phyloP scores from a whole-genome alignment of 1,140 invertebrate genomes.

The Drosophila guanche region DNA sequence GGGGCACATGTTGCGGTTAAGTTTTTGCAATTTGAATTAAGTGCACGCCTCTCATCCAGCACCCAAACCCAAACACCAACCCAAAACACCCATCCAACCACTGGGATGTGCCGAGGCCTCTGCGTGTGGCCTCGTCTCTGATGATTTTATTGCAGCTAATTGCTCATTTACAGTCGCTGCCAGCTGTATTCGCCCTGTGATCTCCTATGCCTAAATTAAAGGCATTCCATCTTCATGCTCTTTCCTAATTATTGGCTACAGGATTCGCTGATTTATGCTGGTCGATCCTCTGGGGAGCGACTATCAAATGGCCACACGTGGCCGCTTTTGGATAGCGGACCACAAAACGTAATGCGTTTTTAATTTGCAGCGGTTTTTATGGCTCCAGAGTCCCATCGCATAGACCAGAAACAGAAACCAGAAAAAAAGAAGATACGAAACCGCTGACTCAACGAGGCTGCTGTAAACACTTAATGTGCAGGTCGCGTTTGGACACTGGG shows the following conservation, averaged over 20 bases:
- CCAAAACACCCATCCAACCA: background rate
- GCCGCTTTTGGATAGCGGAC: constrained; percentile 45
- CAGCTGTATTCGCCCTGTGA: constrained; percentile 5
- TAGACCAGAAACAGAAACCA: constrained; percentile 1
- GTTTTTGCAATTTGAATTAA: constrained; percentile 79
- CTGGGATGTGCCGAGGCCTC: background rate
- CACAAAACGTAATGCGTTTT: constrained; percentile 68
- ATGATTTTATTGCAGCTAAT: constrained; percentile 77
- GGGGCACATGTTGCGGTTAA: constrained; percentile 47
- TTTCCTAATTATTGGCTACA: constrained; percentile 56
- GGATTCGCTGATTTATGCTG: constrained; percentile 46
- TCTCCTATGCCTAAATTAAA: constrained; percentile 23
- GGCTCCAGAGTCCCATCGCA: constrained; percentile 8
- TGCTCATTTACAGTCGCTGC: constrained; percentile 66
- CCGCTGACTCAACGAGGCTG: constrained; percentile 54
- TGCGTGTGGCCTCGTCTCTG: constrained; percentile 22
- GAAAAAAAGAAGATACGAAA: constrained; percentile 37
- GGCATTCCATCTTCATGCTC: constrained; percentile 4
- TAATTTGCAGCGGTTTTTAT: constrained; percentile 69
- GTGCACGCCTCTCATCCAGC: constrained; percentile 37
- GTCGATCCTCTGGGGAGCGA: constrained; percentile 3
- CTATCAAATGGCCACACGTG: constrained; percentile 58
- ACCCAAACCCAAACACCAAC: background rate
- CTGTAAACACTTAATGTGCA: constrained; percentile 55
- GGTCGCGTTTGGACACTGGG: constrained; percentile 33